Evolutionary conservation across 2,113 vertebrate genomes (phyloP), one percentile per base, ranked within the genome.

Genomic region (Phocoena phocoena): DNA sequence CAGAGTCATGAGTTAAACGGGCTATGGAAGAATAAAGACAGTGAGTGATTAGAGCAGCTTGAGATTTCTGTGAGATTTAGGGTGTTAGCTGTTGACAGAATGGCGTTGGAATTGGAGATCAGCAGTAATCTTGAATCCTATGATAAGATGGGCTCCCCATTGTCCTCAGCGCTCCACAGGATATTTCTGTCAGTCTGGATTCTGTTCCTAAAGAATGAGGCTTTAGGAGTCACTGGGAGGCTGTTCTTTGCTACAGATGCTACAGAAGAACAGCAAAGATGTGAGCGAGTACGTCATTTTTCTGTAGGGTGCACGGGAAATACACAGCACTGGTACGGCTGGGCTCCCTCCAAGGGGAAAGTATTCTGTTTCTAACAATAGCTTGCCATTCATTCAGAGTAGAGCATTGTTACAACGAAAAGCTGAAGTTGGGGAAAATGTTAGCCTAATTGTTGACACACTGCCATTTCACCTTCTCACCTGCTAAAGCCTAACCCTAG

Each of bases 371-470:
- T 88, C 47, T 88, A 33, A 70, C 58, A 95, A 63, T 93, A 88
- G 4, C 62, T 79, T 96, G 70, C 62, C 65, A 83, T 89, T 94
- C 36, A 2, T 74, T 85, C 90, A 67, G 53, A 88, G 84, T 36
- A 89, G 70, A 86, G n/a, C 65, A 62, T 58, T 81, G 62, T 95
- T 96, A 67, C 53, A 65, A 93, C 41, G 15, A 67, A 92, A 95
- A 79, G 41, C 36, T 95, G 68, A 96, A 90, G 76, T 67, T 93
- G 74, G 36, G 68, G 21, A 4, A 97, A 98, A 92, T 36, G 90
- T 97, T 74, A 96, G 26, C 20, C 17, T 98, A 97, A 88, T 62
- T 97, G 53, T 97, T 98, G 96, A 97, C 85, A 98, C 21, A 77
- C 1, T 95, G 26, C 96, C 95, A 31, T 94, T 70, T 97, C 96